Evolutionary conservation across 2,113 vertebrate species (phyloP).

Genomic region (Engystomops pustulosus): DNA sequence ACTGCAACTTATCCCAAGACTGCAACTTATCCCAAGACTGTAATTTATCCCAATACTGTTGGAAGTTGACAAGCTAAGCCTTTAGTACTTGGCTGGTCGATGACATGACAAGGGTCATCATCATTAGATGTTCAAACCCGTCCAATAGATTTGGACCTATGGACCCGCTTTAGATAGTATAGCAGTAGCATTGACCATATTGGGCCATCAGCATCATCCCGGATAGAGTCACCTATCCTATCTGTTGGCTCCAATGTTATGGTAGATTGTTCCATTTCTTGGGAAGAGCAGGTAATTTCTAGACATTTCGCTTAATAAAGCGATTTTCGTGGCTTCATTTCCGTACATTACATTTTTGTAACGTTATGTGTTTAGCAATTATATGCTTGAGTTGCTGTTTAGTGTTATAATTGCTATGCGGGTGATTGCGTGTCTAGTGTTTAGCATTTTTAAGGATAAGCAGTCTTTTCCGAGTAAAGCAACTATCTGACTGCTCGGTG

Average conservation of each 20-base stretch:
- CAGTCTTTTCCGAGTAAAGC: neutral
- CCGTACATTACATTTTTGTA: slow-evolving; percentile 11
- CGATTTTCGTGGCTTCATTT: slow-evolving; percentile 25
- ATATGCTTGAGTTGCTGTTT: slow-evolving; percentile 23
- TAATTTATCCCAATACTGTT: too few relatives aligned
- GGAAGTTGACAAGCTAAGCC: too few relatives aligned
- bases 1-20: too few relatives aligned
- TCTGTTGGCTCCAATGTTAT: neutral
- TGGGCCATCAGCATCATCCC: too few relatives aligned
- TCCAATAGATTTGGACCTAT: too few relatives aligned
- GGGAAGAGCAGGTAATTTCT: neutral
- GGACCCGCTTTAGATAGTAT: too few relatives aligned
- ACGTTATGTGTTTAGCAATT: slow-evolving; percentile 48
- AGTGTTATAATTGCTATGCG: slow-evolving; percentile 14
- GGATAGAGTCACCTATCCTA: neutral
- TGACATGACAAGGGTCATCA: too few relatives aligned
- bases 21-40: too few relatives aligned
- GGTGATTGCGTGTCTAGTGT: slow-evolving; percentile 36
- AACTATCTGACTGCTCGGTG: neutral
- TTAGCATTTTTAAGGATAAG: slow-evolving; percentile 40
- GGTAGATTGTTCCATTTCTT: neutral
- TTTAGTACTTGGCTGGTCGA: too few relatives aligned
- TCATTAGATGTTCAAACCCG: too few relatives aligned
- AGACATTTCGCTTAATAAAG: slow-evolving; percentile 5
- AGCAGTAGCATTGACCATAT: too few relatives aligned